Evolutionary conservation across 1,140 invertebrate genomes (phyloP).

Genomic region (Brachystomella parvula): DNA sequence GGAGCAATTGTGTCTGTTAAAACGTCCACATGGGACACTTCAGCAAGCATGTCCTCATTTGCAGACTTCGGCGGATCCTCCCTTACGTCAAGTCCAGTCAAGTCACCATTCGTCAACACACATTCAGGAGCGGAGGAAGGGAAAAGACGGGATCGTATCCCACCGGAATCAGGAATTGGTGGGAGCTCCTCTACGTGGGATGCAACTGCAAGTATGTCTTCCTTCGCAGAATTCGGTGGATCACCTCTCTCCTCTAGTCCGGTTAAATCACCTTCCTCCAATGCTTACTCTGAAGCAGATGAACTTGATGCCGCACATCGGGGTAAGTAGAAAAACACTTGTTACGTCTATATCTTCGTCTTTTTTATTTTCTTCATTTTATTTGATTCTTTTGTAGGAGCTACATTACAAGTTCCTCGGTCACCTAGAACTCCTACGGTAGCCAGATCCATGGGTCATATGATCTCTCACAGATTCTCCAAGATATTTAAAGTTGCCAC

Average conservation of each 20-base stretch:
- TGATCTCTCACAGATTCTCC: conserved; percentile 81
- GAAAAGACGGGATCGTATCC: not conserved
- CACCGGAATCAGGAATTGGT: not conserved
- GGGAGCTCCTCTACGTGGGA: not conserved
- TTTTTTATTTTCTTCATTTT: not conserved
- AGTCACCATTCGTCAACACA: conserved; percentile 9
- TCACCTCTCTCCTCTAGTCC: conserved; percentile 53
- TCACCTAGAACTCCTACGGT: conserved; percentile 61
- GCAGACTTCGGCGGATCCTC: conserved; percentile 12
- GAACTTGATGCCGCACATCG: conserved; percentile 9
- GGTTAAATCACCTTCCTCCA: conserved; percentile 54
- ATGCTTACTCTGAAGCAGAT: conserved; percentile 9
- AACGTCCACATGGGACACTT: not conserved
- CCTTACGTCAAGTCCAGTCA: conserved; percentile 25
- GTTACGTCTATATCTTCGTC: not conserved
- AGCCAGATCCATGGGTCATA: conserved; percentile 72
- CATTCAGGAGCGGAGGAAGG: not conserved
- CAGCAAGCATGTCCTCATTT: not conserved
- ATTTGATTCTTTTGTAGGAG: conserved; percentile 31
- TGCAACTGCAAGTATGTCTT: conserved; percentile 24
- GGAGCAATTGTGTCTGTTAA: not conserved
- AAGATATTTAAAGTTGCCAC: conserved; percentile 80
- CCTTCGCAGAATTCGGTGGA: conserved; percentile 28
- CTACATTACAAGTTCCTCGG: conserved; percentile 58
- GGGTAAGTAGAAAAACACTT: not conserved